phyloP scores from a whole-genome alignment of 2,888 invertebrate species.

The Himalopsyche kuldschensis region DNA sequence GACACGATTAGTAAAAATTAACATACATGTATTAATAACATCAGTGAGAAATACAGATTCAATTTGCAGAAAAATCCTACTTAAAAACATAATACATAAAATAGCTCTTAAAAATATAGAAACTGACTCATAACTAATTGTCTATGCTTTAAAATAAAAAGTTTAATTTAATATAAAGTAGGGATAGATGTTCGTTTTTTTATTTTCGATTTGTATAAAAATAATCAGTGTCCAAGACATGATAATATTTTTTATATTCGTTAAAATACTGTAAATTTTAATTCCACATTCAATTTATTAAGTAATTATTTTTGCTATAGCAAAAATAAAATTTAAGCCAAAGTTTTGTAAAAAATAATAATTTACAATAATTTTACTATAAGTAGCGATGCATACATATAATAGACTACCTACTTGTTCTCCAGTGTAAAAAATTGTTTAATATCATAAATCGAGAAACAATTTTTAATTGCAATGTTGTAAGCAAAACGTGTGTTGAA shows the following conservation, averaged over 20 bases:
- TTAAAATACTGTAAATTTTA: not conserved
- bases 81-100: not conserved
- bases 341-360: not conserved
- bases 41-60: not conserved
- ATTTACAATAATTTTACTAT: not conserved
- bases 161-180: not conserved
- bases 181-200: not conserved
- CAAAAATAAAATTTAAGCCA: not conserved
- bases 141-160: too few relatives aligned
- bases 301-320: not conserved
- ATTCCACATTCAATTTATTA: not conserved
- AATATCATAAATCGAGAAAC: not conserved
- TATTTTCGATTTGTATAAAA: not conserved
- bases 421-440: not conserved
- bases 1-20: not conserved
- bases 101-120: not conserved
- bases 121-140: not conserved
- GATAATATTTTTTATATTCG: not conserved
- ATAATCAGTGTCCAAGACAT: not conserved
- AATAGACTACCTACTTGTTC: not conserved
- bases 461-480: not conserved
- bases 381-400: not conserved
- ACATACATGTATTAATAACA: not conserved
- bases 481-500: not conserved
- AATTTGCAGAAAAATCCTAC: not conserved